Base-by-base conservation (phyloP, 30 jellyfish, hydroid and myxozoan genomes). In the Phacellophora camtschatica region DNA sequence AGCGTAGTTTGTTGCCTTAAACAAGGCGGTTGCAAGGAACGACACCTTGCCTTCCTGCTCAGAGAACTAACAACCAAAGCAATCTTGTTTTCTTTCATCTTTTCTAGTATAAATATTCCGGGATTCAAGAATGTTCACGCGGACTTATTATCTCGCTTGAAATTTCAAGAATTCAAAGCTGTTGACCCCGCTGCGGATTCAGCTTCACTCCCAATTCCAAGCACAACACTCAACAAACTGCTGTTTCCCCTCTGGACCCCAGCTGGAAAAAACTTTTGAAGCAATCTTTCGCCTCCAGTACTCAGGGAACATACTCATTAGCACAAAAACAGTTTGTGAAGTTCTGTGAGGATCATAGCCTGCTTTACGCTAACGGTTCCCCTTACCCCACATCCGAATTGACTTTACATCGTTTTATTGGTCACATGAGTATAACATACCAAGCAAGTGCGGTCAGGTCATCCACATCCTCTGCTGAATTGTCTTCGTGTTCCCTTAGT, bases 21-120 rank as follows among this genome's bases (percentile, higher is more conserved):
- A 12, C 43, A 30, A 6, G 45, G 83, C 20, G 43, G 45, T 41
- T 69, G 78, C 78, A 64, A 32, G 58, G 78, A 64, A 5, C 78
- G 78, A 8, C 78, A 64, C 35, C 22, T 64, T 5, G 78, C 78
- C 78, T 64, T 64, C 58, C 27, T 64, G 10, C 78, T 64, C 4
- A 25, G 78, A 30, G 78, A 64, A 36, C 28, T 64, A 2, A 18
- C 78, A 8, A 5, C 35, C 4, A 16, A 10, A 7, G 82, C 82
- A 5, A 68, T 36, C 43, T 3, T 3, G n/a, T n/a, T 24, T n/a
- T n/a, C n/a, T n/a, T n/a, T n/a, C n/a, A n/a, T n/a, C n/a, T n/a
- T n/a, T n/a, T n/a, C n/a, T n/a, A n/a, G n/a, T n/a, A n/a, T n/a
- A n/a, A n/a, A n/a, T n/a, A n/a, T n/a, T n/a, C n/a, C n/a, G n/a